Conservation (phyloP, 2,113 vertebrate genomes). For the Coryphaenoides rupestris region DNA sequence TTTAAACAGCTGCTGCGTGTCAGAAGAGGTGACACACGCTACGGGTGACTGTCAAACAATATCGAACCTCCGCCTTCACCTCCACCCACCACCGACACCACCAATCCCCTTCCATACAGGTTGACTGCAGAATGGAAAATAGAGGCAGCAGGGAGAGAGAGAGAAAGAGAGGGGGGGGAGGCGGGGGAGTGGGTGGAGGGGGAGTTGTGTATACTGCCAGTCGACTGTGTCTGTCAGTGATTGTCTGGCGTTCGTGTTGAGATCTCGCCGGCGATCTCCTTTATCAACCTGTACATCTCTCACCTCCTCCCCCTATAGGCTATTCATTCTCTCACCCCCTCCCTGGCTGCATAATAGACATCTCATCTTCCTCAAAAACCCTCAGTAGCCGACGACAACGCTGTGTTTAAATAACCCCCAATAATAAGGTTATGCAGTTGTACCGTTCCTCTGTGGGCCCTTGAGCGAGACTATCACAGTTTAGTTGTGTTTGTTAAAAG, state of each 20-base stretch:
- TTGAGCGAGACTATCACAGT: no score
- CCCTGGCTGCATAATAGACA: no score
- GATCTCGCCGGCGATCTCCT: slow-evolving; percentile 12
- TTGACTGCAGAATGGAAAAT: slow-evolving; percentile 17
- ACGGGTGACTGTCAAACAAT: slow-evolving; percentile 39
- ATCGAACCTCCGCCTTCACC: neutral
- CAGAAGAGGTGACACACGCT: slow-evolving; percentile 40
- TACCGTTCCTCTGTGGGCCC: no score
- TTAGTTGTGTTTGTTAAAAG: no score
- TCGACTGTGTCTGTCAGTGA: slow-evolving; percentile 12
- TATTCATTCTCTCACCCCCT: no score
- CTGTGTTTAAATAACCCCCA: no score
- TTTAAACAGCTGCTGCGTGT: slow-evolving; percentile 52
- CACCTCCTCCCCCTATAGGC: neutral
- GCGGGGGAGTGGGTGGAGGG: neutral
- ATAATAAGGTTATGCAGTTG: no score
- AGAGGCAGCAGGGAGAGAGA: no score
- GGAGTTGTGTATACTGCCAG: slow-evolving; percentile 14
- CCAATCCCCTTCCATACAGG: slow-evolving; percentile 13
- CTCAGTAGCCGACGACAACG: no score
- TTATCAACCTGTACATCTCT: slow-evolving; percentile 17
- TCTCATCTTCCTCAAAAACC: no score
- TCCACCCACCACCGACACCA: neutral
- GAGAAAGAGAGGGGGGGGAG: no score
- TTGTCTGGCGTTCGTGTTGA: slow-evolving; percentile 14